A percentile compares a stretch with the other conserved stretches of the same genome.
Evolutionary conservation across 2,888 invertebrate species (phyloP).

Genomic region (Oscheius sp.): DNA sequence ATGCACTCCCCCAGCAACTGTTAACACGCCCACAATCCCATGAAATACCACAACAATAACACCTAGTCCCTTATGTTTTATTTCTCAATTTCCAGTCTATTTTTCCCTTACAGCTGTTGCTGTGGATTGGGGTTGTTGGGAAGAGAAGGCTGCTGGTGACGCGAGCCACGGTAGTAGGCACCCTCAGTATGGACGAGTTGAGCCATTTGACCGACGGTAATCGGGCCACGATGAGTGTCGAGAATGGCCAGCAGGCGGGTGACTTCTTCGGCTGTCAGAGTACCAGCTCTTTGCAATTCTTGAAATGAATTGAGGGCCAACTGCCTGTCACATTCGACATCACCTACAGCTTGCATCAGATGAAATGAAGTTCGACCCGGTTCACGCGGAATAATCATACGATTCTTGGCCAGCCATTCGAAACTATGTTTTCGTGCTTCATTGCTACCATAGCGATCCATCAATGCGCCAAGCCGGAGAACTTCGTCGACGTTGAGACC

Average conservation of each 20-base stretch:
- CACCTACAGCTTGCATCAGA: slow-evolving; percentile 13
- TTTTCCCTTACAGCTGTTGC: no score
- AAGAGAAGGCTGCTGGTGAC: no score
- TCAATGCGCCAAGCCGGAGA: slow-evolving; percentile 16
- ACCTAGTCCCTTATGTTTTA: no score
- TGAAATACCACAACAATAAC: no score
- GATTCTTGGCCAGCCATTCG: slow-evolving; percentile 20
- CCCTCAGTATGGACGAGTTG: not conserved
- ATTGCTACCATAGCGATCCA: not conserved
- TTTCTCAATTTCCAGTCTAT: no score
- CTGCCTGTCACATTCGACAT: slow-evolving; percentile 11
- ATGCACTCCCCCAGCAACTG: no score
- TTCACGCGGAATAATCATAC: not conserved
- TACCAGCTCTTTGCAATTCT: not conserved
- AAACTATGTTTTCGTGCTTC: not conserved
- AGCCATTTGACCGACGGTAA: slow-evolving; percentile 22
- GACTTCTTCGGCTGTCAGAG: slow-evolving; percentile 8
- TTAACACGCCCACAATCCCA: no score
- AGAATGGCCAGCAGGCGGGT: not conserved
- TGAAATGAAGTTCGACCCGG: not conserved
- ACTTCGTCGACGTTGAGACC: slow-evolving; percentile 19
- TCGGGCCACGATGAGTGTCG: not conserved
- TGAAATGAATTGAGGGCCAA: slow-evolving; percentile 16
- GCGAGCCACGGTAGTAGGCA: not conserved
- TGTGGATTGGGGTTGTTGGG: no score